Evolutionary conservation across 2,888 invertebrate genomes (phyloP), one percentile per base, ranked within the genome.

Genomic region (Labia minor): DNA sequence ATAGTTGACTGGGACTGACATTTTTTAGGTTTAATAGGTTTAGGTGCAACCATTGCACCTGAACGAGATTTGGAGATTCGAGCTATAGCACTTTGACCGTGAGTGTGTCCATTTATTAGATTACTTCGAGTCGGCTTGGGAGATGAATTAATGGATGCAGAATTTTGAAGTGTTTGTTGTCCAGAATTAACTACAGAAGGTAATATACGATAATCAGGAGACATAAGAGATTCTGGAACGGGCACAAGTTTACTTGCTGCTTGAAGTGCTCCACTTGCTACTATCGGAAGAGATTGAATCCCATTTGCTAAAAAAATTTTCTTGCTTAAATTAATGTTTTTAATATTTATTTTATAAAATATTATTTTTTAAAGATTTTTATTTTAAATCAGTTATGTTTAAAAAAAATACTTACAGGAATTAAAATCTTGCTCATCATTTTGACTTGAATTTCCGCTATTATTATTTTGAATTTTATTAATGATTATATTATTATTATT

Each of bases 191-290:
- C 16, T 49, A 49, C 49, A 10, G 49, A 16, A 4, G 49, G 49
- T 14, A 49, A n/a, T 19, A 79, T 79, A 37, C 78, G 83, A 76
- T 87, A 88, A 76, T 90, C 90, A 0, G 90, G 91, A 74, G 91
- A 91, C 88, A 91, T 90, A 1, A 92, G 79, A 0, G 90, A 89
- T 76, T 92, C 92, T 0, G 92, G 92, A 21, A 92, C 92, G 0
- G 92, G 92, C 0, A 92, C 89, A 82, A 92, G 86, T 78, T 91
- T 92, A 0, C 90, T 90, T 10, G 91, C 88, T 10, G 91, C 89
- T 74, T 89, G 88, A 68, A 92, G 76, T 0, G 90, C 66, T 33
- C 66, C 66, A 49, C 49, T 49, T 49, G 49, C n/a, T 8, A 33
- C 11, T 3, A 49, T 49, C n/a, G 49, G 49, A 4, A 49, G 4